phyloP scores from a whole-genome alignment of 2,888 invertebrate genomes.

The Synanthedon formicaeformis region DNA sequence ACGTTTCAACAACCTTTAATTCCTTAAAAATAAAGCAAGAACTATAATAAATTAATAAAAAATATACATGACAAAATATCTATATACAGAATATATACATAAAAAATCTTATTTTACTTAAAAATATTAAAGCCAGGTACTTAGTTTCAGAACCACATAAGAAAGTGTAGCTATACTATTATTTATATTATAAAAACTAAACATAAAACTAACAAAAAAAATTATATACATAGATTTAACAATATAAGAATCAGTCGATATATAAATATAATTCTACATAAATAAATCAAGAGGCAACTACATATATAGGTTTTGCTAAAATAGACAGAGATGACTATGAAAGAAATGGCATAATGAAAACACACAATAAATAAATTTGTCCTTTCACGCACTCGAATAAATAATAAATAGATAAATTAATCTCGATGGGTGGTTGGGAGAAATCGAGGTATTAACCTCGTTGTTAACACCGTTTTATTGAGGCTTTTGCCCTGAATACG shows the following conservation, averaged over 20 bases:
- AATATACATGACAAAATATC: not conserved
- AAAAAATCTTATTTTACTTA: conserved; percentile 30
- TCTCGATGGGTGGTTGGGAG: conserved; percentile 28
- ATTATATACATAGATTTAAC: conserved; percentile 23
- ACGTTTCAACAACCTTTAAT: not conserved
- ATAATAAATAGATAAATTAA: conserved; percentile 27
- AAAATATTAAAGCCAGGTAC: conserved; percentile 59
- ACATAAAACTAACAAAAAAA: conserved; percentile 11
- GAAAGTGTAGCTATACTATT: conserved; percentile 13
- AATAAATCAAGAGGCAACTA: conserved; percentile 1
- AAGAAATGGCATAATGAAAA: conserved; percentile 18
- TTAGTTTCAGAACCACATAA: conserved; percentile 19
- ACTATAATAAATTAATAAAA: not conserved
- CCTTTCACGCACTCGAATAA: conserved; percentile 34
- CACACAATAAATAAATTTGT: conserved; percentile 39
- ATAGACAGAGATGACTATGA: conserved; percentile 22
- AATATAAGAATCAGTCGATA: conserved; percentile 12
- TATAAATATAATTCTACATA: conserved; percentile 1
- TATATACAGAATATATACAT: conserved; percentile 10
- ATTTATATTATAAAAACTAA: not conserved
- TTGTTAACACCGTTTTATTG: conserved; percentile 25
- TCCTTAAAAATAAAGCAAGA: not conserved
- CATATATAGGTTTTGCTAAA: conserved; percentile 19
- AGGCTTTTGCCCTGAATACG: conserved; percentile 82
- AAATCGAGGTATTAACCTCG: conserved; percentile 37